These are phyloP conservation scores for Gymnarchus niloticus DNA, from an alignment of 2,113 vertebrate genomes.

Conservation along the genomic window DNA sequence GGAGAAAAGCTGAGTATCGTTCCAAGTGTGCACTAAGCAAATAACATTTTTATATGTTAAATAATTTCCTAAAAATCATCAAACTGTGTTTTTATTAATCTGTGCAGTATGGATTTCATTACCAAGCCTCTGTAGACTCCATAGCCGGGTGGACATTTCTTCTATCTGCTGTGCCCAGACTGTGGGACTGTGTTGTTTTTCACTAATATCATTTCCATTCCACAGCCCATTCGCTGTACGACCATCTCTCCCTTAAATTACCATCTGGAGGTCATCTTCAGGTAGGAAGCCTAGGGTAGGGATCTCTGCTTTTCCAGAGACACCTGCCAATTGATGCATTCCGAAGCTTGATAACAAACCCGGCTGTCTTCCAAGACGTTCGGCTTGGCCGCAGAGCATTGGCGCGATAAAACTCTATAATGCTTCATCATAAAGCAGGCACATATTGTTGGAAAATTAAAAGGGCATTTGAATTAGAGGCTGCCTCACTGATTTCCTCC, in stretches of 20 bases:
- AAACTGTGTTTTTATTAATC: background rate
- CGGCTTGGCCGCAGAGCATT: background rate
- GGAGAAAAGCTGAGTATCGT: background rate
- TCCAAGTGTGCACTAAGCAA: background rate
- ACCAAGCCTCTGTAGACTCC: background rate
- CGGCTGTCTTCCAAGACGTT: background rate
- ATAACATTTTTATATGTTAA: background rate
- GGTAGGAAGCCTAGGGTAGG: background rate
- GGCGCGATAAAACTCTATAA: background rate
- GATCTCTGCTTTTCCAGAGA: conserved; percentile 24
- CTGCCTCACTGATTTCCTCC: background rate
- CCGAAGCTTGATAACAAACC: conserved; percentile 12
- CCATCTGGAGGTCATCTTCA: background rate
- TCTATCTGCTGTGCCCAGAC: background rate
- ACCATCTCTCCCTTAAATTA: conserved; percentile 22
- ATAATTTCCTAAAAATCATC: background rate
- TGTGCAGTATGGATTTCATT: background rate
- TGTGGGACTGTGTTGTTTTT: conserved; percentile 14
- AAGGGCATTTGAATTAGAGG: background rate
- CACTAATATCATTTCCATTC: conserved; percentile 23
- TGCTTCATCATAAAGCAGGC: background rate
- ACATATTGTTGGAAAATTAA: background rate
- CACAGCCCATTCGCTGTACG: background rate
- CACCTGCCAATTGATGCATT: conserved; percentile 5
- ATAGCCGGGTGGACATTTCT: background rate